Conservation (phyloP, 1,140 invertebrate genomes). For the Probaryconus sp. region DNA sequence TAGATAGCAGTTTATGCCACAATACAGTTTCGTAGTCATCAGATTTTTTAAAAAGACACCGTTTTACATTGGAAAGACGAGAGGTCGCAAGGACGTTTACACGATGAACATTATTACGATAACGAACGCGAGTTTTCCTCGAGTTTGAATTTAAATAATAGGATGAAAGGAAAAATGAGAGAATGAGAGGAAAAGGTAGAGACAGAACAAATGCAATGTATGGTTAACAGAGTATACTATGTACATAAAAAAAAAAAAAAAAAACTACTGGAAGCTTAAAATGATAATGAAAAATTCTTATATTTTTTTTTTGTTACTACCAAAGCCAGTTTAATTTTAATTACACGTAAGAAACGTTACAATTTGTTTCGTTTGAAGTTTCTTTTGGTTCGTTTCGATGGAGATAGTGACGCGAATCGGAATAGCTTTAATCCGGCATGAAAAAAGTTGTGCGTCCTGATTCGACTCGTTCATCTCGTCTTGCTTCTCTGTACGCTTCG, state of each 20-base stretch:
- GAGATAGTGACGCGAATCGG: conserved; percentile 22
- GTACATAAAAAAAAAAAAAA: conserved; percentile 17
- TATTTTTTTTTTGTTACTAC: too few species aligned
- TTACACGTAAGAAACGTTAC: conserved; percentile 6
- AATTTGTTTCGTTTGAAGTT: conserved; percentile 18
- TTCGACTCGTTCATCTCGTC: conserved; percentile 39
- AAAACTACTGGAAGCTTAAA: not conserved
- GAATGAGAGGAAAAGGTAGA: too few species aligned
- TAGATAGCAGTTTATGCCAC: too few species aligned
- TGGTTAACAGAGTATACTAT: conserved; percentile 25
- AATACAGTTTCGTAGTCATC: too few species aligned
- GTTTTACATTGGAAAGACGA: too few species aligned
- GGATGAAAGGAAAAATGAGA: too few species aligned
- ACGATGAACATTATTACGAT: too few species aligned
- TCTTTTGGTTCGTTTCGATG: conserved; percentile 13
- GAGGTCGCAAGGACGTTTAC: too few species aligned
- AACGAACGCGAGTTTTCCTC: not conserved
- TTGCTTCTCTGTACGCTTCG: conserved; percentile 20
- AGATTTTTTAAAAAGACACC: too few species aligned
- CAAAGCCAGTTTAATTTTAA: conserved; percentile 20
- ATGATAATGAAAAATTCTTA: too few species aligned
- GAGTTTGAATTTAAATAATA: too few species aligned
- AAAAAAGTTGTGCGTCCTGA: conserved; percentile 36
- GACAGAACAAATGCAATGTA: conserved; percentile 10
- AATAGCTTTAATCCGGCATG: conserved; percentile 26